These are phyloP conservation scores for Felis catus DNA, from an alignment of 2,113 vertebrate species.

Conservation along the genomic window F.catus_Fca126_mat1.0 CM031416.1:101025501-101026000, in stretches of 20 bases:
- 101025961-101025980: neutral
- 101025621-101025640: neutral
- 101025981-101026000: neutral
- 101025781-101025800: slow-evolving; percentile 34
- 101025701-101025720: neutral
- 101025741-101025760: neutral
- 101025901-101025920: slow-evolving; percentile 60
- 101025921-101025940: neutral
- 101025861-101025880: slow-evolving; percentile 57
- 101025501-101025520: slow-evolving; percentile 51
- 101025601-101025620: slow-evolving; percentile 65
- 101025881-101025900: slow-evolving; percentile 55
- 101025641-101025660: slow-evolving; percentile 6
- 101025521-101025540: slow-evolving; percentile 51
- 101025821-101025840: slow-evolving; percentile 61
- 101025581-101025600: slow-evolving; percentile 54
- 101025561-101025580: slow-evolving; percentile 63
- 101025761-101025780: slow-evolving; percentile 11
- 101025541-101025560: slow-evolving; percentile 27
- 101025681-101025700: neutral
- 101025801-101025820: slow-evolving; percentile 60
- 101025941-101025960: neutral
- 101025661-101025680: neutral
- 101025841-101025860: slow-evolving; percentile 58
- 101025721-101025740: slow-evolving; percentile 57